Base-by-base conservation (phyloP, 1,140 invertebrate species). In the Zaprionus ghesquierei region DNA sequence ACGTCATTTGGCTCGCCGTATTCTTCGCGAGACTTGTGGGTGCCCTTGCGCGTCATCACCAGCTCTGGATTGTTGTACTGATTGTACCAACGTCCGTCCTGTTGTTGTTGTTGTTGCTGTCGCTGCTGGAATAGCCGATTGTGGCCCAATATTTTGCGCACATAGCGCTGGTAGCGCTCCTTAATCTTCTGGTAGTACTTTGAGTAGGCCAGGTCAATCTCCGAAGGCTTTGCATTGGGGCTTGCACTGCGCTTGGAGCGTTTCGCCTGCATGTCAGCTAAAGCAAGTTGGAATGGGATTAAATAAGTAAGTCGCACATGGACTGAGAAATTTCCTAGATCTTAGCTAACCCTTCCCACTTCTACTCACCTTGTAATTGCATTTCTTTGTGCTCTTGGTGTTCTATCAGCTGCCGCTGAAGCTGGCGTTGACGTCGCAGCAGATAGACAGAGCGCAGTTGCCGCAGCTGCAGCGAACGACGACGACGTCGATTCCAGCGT, bases 401-500 rank as follows among this genome's bases (percentile, higher is more conserved):
- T 15, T 87, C 79, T 2, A 35, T 8, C 5, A 89, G 38, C 8
- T 79, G 69, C 3, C 84, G 65, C 23, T 84, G 84, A 9, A 89
- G 61, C 6, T 89, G 49, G 2, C 74, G 74, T 25, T 89, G 85
- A 0, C 87, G 62, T 29, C 77, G 71, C 33, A 91, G 86, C 0
- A 94, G 71, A 60, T 92, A 94, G 0, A 92, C 78, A 1, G 93
- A 93, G 23, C 94, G 86, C 31, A 92, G 79, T 49, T 93, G 93
- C 1, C 93, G 91, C 53, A 94, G 91, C 70, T 93, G 90, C 10
- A 95, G 87, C 0, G 95, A 95, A 65, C 96, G 92, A 74, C 95
- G 91, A 1, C 85, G 66, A 29, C 95, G 92, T 10, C 96, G 93
- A 77, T 95, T 96, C 95, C 96, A 97, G 31, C 96, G 92, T 38